Conservation (phyloP, 2,797 vertebrate genomes). For the Cuculus canorus region DNA sequence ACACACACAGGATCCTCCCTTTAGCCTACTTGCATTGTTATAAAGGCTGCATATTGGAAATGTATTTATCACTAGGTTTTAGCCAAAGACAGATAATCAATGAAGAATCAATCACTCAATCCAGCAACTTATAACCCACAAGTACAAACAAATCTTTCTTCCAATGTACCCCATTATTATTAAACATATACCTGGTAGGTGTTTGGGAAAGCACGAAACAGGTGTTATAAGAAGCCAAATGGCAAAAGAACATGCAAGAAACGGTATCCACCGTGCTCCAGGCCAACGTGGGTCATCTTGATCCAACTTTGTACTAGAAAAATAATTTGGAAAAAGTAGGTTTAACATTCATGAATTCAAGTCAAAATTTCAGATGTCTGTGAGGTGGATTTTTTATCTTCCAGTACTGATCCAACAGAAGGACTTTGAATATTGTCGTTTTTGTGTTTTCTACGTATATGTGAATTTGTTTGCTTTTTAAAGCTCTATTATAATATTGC, state of each 20-base stretch:
- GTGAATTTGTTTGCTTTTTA: background rate
- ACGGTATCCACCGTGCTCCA: conserved; percentile 85
- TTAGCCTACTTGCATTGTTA: background rate
- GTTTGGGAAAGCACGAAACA: conserved; percentile 81
- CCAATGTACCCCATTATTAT: background rate
- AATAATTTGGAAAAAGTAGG: background rate
- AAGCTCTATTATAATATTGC: background rate
- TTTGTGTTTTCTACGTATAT: background rate
- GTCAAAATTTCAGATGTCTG: background rate
- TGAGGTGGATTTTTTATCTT: background rate
- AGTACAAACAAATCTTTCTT: background rate
- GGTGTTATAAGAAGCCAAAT: conserved; percentile 79
- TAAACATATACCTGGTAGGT: conserved; percentile 79
- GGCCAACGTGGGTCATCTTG: conserved; percentile 81
- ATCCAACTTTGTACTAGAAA: conserved; percentile 50
- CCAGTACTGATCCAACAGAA: background rate
- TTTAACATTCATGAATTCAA: background rate
- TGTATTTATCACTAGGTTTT: background rate
- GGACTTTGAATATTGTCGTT: background rate
- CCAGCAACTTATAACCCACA: background rate
- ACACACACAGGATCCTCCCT: background rate
- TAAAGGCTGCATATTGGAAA: background rate
- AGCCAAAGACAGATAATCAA: background rate
- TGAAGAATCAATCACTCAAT: background rate
- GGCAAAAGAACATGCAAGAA: conserved; percentile 73